Base-by-base conservation (phyloP, 64 coral and sea anemone species). In the Platygyra sinensis region DNA sequence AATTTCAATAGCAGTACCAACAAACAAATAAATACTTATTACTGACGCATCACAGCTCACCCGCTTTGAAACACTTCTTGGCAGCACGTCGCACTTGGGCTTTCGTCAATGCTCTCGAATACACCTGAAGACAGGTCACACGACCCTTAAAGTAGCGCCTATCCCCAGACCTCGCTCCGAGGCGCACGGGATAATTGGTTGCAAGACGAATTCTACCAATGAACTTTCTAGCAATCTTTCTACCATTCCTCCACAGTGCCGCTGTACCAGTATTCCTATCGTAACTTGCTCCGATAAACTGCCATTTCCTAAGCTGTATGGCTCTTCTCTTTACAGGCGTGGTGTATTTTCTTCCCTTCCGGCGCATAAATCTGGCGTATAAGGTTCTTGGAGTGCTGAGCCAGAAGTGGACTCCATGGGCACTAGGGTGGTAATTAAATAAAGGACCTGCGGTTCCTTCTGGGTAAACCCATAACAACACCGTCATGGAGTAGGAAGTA, bases 51-150 rank as follows among this genome's bases (percentile, higher is more conserved):
- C 5, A 50, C 24, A 84, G 27, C 81, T 13, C 51, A 84, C 81
- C 81, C 3, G 81, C 33, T 39, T 84, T 84, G 33, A 84, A 84
- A 15, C 81, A 84, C 52, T 84, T 84, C 31, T 63, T 84, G 8
- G 81, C 81, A 1, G 81, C 63, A 28, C 32, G 63, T 4, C 32
- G 62, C 62, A 92, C 85, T 27, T 92, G 90, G 29, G 20, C 20
- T 86, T 19, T n/a, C 6, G 52, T 92, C 13, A 92, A 74, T 10
- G 90, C 32, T 51, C 19, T 10, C 0, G 72, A 29, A 77, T 86
- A 92, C 38, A 92, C 76, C n/a, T 92, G 90, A 17, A 92, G 83
- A 79, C 90, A 92, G 19, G 90, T 77, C 4, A 92, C 82, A 8
- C 81, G 36, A 5, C 90, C 90, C 46, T 92, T 92, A 31, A 92